These are phyloP conservation scores for Acleris literana DNA, from an alignment of 2,888 invertebrate species.

Conservation along the genomic window DNA sequence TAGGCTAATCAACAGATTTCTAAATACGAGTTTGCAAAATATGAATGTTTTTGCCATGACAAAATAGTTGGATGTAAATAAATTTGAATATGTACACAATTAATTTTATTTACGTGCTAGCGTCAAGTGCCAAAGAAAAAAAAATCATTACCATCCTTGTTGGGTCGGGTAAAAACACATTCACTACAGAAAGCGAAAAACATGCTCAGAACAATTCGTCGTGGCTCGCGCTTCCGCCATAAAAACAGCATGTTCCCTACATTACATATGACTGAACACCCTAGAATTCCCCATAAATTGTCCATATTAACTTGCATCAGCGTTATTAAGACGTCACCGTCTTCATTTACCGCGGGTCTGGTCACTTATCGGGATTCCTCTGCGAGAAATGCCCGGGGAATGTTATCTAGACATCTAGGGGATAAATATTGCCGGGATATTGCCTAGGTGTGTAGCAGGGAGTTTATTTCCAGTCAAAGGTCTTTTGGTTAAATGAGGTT, in stretches of 20 bases:
- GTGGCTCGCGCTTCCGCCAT: not conserved
- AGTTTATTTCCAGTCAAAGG: constrained; percentile 5
- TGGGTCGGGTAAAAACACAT: no score
- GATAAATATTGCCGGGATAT: constrained; percentile 29
- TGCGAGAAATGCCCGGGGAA: constrained; percentile 20
- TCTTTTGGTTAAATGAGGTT: not conserved
- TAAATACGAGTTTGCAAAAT: no score
- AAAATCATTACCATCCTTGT: no score
- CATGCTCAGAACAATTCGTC: no score
- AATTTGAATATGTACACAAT: no score
- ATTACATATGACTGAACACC: constrained; percentile 17
- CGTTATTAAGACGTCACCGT: constrained; percentile 33
- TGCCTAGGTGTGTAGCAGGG: constrained; percentile 4
- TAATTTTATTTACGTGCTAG: no score
- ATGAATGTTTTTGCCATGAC: no score
- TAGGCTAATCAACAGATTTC: no score
- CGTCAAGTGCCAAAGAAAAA: no score
- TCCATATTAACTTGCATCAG: constrained; percentile 25
- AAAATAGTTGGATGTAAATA: no score
- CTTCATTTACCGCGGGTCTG: constrained; percentile 9
- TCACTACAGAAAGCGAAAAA: no score
- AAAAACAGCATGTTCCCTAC: not conserved
- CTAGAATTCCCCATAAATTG: constrained; percentile 25
- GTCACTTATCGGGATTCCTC: constrained; percentile 33
- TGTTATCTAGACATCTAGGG: constrained; percentile 21